A percentile compares a stretch with the other conserved stretches of the same genome.
Conservation (phyloP, 2,113 vertebrate genomes). For the Marcusenius ussheri region DNA sequence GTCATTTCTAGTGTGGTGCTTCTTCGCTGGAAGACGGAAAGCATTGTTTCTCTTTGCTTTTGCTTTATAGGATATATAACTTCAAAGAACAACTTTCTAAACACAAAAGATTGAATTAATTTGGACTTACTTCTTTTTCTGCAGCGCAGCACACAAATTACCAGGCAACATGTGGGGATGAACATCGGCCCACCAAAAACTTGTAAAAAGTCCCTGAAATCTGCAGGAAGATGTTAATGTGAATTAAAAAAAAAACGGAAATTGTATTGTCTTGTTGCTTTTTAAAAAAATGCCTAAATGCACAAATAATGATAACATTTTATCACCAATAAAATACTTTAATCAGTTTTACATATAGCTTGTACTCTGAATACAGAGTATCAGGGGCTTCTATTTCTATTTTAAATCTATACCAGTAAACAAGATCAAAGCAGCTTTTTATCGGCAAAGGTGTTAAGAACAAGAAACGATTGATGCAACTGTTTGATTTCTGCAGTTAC, state of each 20-base stretch:
- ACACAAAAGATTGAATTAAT: not conserved
- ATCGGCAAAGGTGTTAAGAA: not conserved
- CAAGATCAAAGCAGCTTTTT: not conserved
- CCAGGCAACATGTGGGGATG: not conserved
- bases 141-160: not conserved
- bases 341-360: not conserved
- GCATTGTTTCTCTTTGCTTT: not conserved
- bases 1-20: not conserved
- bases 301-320: not conserved
- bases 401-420: not conserved
- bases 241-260: not conserved
- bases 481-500: not conserved
- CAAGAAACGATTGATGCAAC: not conserved
- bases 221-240: not conserved
- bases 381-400: not conserved
- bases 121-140: constrained; percentile 18
- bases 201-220: not conserved
- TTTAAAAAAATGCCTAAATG: not conserved
- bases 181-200: not conserved
- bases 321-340: not conserved
- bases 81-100: not conserved
- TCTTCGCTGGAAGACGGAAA: not conserved
- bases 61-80: not conserved
- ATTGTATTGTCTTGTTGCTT: not conserved
- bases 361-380: not conserved